Base-by-base conservation (phyloP, 2,888 invertebrate genomes). In the Diachrysia chrysitis region DNA sequence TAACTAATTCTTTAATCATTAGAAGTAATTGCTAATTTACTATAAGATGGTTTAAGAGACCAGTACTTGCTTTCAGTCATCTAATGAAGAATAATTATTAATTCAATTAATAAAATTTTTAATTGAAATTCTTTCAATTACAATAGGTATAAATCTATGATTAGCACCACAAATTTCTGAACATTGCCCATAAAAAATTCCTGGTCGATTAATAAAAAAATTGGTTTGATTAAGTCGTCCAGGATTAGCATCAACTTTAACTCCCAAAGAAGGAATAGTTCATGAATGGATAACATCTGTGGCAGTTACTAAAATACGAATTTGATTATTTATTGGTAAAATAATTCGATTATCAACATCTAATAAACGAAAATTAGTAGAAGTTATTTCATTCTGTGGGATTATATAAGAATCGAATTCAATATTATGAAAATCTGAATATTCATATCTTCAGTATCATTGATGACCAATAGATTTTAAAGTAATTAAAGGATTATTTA, bases 81-180 rank as follows among this genome's bases (percentile, higher is more conserved):
- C 95, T 96, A 96, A 96, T 96, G 96, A 94, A 68, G 86, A 87
- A 87, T 90, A 89, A 84, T 91, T 94, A 92, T 93, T 90, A 90
- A 96, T 92, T 96, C 96, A 96, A 87, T 95, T 95, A 92, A 96
- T 95, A 87, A 96, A 96, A 79, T 87, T 92, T 85, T 93, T 94
- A 82, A 93, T 89, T 71, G 92, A 90, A 62, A 96, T 93, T 85
- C 95, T 95, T 96, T 97, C 96, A 84, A 97, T 90, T 69, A 96
- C 95, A 96, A 97, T 97, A 37, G 97, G 97, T 93, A 98, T 98
- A 96, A 97, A 97, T 69, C 97, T 97, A 90, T 98, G 97, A 89
- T 98, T 97, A 63, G 96, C 96, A 0, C 97, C 97, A 93, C 97
- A 98, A 95, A 98, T 97, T 96, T 98, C 97, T 81, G 97, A 97